These are phyloP conservation scores for Muscidifurax raptorellus DNA, from an alignment of 1,140 invertebrate genomes.

Conservation along the genomic window DNA sequence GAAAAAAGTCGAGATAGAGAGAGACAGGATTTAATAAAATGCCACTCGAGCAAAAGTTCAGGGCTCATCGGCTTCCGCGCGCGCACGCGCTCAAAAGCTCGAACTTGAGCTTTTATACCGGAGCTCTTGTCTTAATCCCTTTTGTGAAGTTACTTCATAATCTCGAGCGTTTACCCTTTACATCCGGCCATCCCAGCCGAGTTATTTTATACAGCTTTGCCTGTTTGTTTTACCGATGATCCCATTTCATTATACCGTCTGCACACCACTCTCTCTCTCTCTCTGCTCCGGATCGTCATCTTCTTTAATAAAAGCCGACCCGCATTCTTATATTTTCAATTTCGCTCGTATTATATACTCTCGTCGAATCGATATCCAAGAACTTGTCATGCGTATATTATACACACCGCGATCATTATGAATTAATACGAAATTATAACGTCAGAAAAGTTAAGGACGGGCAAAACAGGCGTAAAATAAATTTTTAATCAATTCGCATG, in stretches of 20 bases:
- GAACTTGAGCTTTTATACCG: constrained; percentile 42
- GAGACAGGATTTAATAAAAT: constrained; percentile 39
- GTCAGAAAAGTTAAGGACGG: background rate
- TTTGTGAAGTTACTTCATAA: constrained; percentile 45
- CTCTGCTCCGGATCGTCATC: too few species aligned
- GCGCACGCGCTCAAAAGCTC: constrained; percentile 21
- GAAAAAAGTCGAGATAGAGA: constrained; percentile 16
- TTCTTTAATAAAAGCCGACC: background rate
- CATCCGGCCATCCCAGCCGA: background rate
- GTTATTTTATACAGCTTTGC: constrained; percentile 41
- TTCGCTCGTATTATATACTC: background rate
- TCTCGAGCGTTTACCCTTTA: constrained; percentile 31
- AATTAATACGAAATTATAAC: background rate
- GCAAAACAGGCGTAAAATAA: constrained; percentile 4
- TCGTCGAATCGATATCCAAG: too few species aligned
- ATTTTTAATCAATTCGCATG: constrained; percentile 25
- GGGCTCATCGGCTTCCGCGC: constrained; percentile 20
- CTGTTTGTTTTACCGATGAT: constrained; percentile 32
- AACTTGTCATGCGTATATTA: too few species aligned
- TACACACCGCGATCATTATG: background rate
- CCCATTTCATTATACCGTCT: constrained; percentile 28
- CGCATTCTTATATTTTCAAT: background rate
- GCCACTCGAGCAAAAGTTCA: constrained; percentile 43
- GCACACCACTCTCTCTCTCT: too few species aligned
- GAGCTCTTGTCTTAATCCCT: constrained; percentile 39